Conservation (phyloP, 2,797 vertebrate species). For the Hephaestus fuliginosus region DNA sequence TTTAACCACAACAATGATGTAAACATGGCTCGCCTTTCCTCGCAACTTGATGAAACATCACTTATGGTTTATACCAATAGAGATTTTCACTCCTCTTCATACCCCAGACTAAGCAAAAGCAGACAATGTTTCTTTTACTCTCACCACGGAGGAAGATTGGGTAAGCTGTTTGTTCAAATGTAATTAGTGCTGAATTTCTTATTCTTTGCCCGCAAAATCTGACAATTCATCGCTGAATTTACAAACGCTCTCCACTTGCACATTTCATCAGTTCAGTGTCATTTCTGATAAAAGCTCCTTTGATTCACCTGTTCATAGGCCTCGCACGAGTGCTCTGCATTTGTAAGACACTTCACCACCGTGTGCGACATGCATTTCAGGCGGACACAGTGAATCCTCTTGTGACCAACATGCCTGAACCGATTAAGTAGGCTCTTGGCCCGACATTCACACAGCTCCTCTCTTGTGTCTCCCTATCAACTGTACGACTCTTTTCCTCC, state of each 20-base stretch:
- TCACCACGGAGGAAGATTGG: slow-evolving; percentile 44
- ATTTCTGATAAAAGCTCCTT: slow-evolving; percentile 3
- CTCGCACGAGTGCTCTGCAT: not conserved
- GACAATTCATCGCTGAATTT: slow-evolving; percentile 29
- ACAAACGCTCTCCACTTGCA: not conserved
- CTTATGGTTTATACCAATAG: slow-evolving; percentile 65
- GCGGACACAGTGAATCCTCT: slow-evolving; percentile 46
- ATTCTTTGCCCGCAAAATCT: slow-evolving; percentile 19
- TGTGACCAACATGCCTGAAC: slow-evolving; percentile 64
- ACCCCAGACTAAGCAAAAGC: slow-evolving; percentile 71
- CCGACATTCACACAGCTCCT: slow-evolving; percentile 71
- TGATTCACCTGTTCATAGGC: not conserved
- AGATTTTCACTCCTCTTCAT: slow-evolving; percentile 69
- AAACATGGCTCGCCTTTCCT: slow-evolving; percentile 69
- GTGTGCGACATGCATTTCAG: slow-evolving; percentile 18
- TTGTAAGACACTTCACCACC: slow-evolving; percentile 18
- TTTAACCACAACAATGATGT: slow-evolving; percentile 78
- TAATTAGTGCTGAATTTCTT: slow-evolving; percentile 50
- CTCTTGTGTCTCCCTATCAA: slow-evolving; percentile 51
- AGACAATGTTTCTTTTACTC: slow-evolving; percentile 62
- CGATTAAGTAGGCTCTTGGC: slow-evolving; percentile 74
- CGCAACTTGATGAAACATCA: slow-evolving; percentile 66
- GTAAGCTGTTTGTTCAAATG: slow-evolving; percentile 52
- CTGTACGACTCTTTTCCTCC: slow-evolving; percentile 61
- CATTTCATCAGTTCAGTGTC: not conserved